A percentile compares a stretch with the other conserved stretches of the same genome.
Conservation (phyloP, 92 coral and sea anemone species). For the Porites divaricata region DNA sequence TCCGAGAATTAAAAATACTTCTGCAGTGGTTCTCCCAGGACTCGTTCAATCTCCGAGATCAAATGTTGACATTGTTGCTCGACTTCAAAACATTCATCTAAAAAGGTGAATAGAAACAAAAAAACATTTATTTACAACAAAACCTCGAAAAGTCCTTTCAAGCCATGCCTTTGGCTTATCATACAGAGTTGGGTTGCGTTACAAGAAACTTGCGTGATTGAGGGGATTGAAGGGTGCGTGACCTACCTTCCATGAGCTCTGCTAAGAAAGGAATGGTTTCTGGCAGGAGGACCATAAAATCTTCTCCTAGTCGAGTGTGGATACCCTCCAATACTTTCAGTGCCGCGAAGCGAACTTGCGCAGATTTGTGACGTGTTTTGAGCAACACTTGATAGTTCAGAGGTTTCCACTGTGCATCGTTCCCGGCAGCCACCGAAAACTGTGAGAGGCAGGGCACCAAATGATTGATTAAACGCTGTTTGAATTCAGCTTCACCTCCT, state of each 20-base stretch:
- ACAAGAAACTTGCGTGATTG: background rate
- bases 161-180: no score
- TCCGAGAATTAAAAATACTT: constrained; percentile 63
- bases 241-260: constrained; percentile 96
- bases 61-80: constrained; percentile 98
- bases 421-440: constrained; percentile 97
- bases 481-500: constrained; percentile 72
- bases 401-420: constrained; percentile 91
- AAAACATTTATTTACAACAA: no score
- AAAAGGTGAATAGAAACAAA: background rate
- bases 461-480: constrained; percentile 79
- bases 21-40: constrained; percentile 91
- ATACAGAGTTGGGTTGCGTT: background rate
- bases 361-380: constrained; percentile 91
- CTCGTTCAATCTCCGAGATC: constrained; percentile 81
- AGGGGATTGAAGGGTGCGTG: background rate
- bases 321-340: constrained; percentile 90
- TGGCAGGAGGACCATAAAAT: constrained; percentile 85
- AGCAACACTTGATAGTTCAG: constrained; percentile 92
- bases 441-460: constrained; percentile 95
- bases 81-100: constrained; percentile 96
- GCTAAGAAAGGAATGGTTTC: constrained; percentile 97
- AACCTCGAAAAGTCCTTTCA: no score
- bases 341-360: constrained; percentile 98
- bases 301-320: constrained; percentile 90